Percentiles rank a stretch among this genome's conserved stretches.
Conservation (phyloP, 2,888 invertebrate genomes). For the Ormyrus nitidulus region DNA sequence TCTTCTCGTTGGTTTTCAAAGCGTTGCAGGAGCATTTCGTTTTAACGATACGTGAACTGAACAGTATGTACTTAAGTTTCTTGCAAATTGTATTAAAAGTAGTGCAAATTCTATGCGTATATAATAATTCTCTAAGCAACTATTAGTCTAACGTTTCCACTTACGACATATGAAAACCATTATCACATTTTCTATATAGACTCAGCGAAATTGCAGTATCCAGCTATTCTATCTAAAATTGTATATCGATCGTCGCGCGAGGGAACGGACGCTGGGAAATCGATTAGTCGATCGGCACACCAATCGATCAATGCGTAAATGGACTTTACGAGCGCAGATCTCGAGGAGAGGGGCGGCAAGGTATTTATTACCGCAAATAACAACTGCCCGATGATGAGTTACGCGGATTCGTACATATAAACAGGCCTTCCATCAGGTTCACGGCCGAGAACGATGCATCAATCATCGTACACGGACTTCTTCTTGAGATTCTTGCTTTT, state of each 20-base stretch:
- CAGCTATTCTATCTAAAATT: constrained; percentile 13
- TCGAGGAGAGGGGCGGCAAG: neutral
- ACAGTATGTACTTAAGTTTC: too few relatives aligned
- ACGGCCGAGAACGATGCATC: neutral
- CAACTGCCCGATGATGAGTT: neutral
- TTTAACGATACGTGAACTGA: too few relatives aligned
- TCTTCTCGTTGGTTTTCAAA: too few relatives aligned
- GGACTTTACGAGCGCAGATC: constrained; percentile 18
- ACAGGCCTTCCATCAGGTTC: neutral
- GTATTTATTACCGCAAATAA: constrained; percentile 34
- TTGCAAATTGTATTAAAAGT: too few relatives aligned
- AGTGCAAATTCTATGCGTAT: too few relatives aligned
- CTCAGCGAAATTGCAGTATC: too few relatives aligned
- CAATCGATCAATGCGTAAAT: constrained; percentile 38
- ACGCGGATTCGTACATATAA: neutral
- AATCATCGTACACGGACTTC: constrained; percentile 12
- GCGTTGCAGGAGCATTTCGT: too few relatives aligned
- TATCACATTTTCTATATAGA: too few relatives aligned
- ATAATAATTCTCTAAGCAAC: too few relatives aligned
- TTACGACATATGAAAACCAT: too few relatives aligned
- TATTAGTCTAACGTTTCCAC: too few relatives aligned
- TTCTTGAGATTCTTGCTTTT: neutral
- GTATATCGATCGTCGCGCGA: constrained; percentile 1
- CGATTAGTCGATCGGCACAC: constrained; percentile 17
- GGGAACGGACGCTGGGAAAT: constrained; percentile 32